phyloP scores from a whole-genome alignment of 2,797 vertebrate genomes.

The Peromyscus attwateri region DNA sequence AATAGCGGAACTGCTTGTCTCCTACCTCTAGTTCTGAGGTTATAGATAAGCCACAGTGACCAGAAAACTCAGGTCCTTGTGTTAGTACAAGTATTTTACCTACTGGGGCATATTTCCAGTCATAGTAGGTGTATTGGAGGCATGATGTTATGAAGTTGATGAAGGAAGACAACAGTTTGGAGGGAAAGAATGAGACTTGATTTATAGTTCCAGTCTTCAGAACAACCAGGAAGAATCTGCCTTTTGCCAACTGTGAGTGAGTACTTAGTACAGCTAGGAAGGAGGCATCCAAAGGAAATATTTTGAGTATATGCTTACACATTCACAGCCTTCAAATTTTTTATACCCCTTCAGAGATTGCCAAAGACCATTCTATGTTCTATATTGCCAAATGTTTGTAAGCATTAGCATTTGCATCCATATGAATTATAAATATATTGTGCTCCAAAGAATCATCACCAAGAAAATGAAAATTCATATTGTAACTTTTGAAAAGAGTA shows the following conservation, averaged over 20 bases:
- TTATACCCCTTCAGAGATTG: background rate
- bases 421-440: background rate
- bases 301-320: background rate
- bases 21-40: background rate
- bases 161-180: background rate
- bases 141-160: background rate
- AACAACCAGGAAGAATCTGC: background rate
- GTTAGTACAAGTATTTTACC: background rate
- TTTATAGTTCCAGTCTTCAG: background rate
- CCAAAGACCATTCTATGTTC: background rate
- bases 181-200: background rate
- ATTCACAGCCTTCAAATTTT: background rate
- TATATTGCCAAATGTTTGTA: background rate
- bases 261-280: background rate
- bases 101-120: background rate
- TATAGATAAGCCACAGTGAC: background rate
- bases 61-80: background rate
- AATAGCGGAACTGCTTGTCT: background rate
- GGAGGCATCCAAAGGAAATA: background rate
- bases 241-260: background rate
- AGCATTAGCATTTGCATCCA: background rate
- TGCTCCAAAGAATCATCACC: background rate
- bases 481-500: conserved; percentile 23
- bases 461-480: conserved; percentile 4
- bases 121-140: background rate